Evolutionary conservation across 2,888 invertebrate genomes (phyloP), one percentile per base, ranked within the genome.

Genomic region (Hetaerina titia): DNA sequence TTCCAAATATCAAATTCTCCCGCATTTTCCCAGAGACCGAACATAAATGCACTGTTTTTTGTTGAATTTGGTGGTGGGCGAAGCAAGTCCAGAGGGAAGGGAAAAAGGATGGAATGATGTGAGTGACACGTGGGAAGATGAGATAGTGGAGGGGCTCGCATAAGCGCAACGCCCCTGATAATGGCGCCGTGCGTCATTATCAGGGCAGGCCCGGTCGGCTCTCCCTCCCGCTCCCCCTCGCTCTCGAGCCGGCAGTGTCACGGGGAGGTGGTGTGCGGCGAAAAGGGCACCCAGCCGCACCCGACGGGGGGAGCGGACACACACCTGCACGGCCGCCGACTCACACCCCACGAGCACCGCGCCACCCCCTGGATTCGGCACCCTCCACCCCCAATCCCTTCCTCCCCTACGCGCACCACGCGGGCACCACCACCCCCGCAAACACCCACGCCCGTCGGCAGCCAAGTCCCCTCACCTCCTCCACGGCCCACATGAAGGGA

Each of bases 101-200:
- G 69, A 22, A n/a, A n/a, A 69, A 5, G n/a, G 22, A 8, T 22
- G 81, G 81, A 22, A 81, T 31, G 81, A 81, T 31, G 81, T 25
- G 31, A 81, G 81, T 81, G 81, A 81, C 81, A 31, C 69, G n/a
- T 8, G 69, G 69, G 69, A 69, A 9, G 69, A n/a, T 69, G 69
- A 22, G 9, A 22, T 5, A n/a, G 22, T 9, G 22, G 69, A 5
- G 19, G n/a, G n/a, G n/a, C n/a, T 19, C n/a, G 22, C 45, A 45
- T 45, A 45, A 45, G 45, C 45, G 45, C 45, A 22, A 69, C 69
- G 69, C 69, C 69, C 69, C 69, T 22, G 69, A 69, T 69, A 69
- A 69, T 69, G 69, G 69, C 69, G 19, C 69, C 69, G 69, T n/a
- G 69, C 69, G 69, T 69, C 69, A 69, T 69, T 69, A 69, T 69